A percentile compares a stretch with the other conserved stretches of the same genome.
Conservation (phyloP, 2,797 vertebrate genomes). For the Gallinago solitaria region DNA sequence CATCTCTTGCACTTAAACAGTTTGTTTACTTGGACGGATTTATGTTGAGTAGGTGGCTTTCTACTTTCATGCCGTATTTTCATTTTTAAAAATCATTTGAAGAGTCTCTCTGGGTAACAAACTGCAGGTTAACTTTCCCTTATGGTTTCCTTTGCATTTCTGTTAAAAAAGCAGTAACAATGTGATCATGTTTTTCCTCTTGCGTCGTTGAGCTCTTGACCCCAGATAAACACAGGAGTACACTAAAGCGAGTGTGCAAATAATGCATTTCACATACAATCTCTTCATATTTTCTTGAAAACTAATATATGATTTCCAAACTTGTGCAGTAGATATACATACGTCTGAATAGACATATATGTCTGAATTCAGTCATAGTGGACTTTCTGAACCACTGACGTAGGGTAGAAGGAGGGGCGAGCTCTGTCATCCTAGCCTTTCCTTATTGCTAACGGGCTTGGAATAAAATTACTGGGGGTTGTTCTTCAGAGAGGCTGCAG, state of each 20-base stretch:
- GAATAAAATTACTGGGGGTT: neutral
- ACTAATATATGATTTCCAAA: neutral
- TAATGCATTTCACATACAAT: neutral
- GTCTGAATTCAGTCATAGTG: neutral
- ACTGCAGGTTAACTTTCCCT: neutral
- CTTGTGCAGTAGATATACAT: neutral
- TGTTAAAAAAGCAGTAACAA: neutral
- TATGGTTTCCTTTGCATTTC: neutral
- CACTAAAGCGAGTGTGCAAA: neutral
- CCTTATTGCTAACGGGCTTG: neutral
- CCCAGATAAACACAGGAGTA: neutral
- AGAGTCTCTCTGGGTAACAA: neutral
- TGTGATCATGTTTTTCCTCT: neutral
- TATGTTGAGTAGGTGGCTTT: neutral
- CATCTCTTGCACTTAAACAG: neutral
- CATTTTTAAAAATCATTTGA: neutral
- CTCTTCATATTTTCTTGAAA: neutral
- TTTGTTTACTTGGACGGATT: neutral
- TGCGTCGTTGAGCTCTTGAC: neutral
- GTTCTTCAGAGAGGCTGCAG: neutral
- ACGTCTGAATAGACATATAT: too few species aligned
- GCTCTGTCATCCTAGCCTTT: neutral
- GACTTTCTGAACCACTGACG: neutral
- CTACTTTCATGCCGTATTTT: neutral
- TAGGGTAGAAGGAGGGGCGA: neutral